Evolutionary conservation across 92 coral and sea anemone species (phyloP).

Genomic region (Paragorgia papillata): DNA sequence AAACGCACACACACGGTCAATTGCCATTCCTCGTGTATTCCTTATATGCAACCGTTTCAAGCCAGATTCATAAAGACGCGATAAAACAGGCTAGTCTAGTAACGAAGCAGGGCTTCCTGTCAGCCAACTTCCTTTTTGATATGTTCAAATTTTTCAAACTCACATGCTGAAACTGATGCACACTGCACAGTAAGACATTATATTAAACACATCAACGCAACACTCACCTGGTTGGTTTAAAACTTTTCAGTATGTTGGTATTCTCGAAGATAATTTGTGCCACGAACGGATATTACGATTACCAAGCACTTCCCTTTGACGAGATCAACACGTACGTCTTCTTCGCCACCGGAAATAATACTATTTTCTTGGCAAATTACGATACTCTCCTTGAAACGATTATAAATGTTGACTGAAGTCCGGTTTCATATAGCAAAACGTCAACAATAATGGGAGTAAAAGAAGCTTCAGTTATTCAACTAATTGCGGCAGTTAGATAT

Average conservation of each 20-base stretch:
- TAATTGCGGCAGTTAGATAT: background rate
- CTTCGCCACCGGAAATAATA: background rate
- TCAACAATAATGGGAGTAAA: too few relatives aligned
- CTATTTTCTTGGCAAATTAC: background rate
- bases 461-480: background rate
- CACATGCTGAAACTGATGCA: too few relatives aligned
- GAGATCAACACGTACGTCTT: background rate
- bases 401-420: too few relatives aligned
- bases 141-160: too few relatives aligned
- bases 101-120: conserved; percentile 42
- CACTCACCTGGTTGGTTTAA: background rate
- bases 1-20: too few relatives aligned
- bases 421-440: background rate
- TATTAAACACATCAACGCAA: background rate
- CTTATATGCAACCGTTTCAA: too few relatives aligned
- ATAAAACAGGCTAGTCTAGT: too few relatives aligned
- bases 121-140: conserved; percentile 16
- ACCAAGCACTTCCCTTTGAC: background rate
- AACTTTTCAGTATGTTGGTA: background rate
- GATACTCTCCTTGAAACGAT: too few relatives aligned
- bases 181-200: too few relatives aligned
- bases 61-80: too few relatives aligned
- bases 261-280: background rate
- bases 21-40: too few relatives aligned
- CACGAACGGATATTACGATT: background rate